Evolutionary conservation across 2,797 vertebrate species (phyloP).

Genomic region (Arnoldichthys spilopterus): DNA sequence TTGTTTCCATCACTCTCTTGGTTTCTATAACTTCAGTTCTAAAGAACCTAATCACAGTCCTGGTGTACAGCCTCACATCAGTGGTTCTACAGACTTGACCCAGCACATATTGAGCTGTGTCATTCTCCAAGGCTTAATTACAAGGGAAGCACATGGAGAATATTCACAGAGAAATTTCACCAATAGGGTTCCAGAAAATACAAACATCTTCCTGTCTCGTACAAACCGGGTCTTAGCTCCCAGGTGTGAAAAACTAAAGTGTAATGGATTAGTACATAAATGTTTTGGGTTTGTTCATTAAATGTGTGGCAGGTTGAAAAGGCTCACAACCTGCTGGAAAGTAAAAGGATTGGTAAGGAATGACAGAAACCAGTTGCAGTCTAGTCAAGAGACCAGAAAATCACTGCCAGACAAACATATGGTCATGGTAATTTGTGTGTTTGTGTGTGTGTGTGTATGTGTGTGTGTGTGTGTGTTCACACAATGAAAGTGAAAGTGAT

Average conservation of each 20-base stretch:
- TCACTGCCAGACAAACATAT: constrained; percentile 16
- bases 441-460: too few species aligned
- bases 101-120: not conserved
- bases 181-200: not conserved
- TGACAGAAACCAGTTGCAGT: constrained; percentile 17
- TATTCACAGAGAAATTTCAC: not conserved
- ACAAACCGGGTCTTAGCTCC: not conserved
- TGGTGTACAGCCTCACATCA: not conserved
- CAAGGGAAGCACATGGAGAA: not conserved
- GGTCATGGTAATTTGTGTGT: too few species aligned
- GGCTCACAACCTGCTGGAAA: not conserved
- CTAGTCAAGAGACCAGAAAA: constrained; percentile 33
- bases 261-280: not conserved
- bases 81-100: not conserved
- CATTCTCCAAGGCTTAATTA: not conserved
- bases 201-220: not conserved
- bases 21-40: not conserved
- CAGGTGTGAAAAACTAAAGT: not conserved
- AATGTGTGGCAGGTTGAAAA: not conserved
- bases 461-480: too few species aligned
- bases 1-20: not conserved
- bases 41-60: not conserved
- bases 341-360: constrained; percentile 7
- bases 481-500: too few species aligned
- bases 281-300: not conserved